Evolutionary conservation across 2,797 vertebrate genomes (phyloP).

Genomic region (Periophthalmus magnuspinnatus): DNA sequence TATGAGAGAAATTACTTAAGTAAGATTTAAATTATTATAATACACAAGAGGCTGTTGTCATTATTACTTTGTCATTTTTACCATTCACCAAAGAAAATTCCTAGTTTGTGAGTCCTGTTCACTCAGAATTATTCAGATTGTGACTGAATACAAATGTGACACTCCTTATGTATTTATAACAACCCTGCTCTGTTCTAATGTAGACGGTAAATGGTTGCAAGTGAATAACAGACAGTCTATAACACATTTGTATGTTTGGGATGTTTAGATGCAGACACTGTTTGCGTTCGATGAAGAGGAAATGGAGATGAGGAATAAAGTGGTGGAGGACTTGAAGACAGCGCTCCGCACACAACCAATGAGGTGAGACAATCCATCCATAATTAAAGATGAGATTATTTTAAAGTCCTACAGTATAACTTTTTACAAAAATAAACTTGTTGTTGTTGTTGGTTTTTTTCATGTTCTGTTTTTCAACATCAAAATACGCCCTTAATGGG

Average conservation of each 20-base stretch:
- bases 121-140: too few relatives aligned
- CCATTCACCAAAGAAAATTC: too few relatives aligned
- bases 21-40: too few relatives aligned
- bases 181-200: not conserved
- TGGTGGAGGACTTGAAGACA: slow-evolving; percentile 97
- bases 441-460: too few relatives aligned
- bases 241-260: not conserved
- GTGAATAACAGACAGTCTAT: not conserved
- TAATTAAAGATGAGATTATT: not conserved
- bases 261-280: slow-evolving; percentile 91
- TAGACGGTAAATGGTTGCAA: not conserved
- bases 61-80: too few relatives aligned
- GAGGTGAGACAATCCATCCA: slow-evolving; percentile 77
- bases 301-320: slow-evolving; percentile 95
- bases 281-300: slow-evolving; percentile 95
- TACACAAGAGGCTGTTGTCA: too few relatives aligned
- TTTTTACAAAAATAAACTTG: too few relatives aligned
- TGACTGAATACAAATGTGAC: not conserved
- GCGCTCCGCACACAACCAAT: slow-evolving; percentile 96
- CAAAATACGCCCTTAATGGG: too few relatives aligned
- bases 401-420: not conserved
- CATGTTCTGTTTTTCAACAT: too few relatives aligned
- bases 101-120: too few relatives aligned
- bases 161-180: not conserved
- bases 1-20: too few relatives aligned